Base-by-base conservation (phyloP, 2,797 vertebrate genomes). In the Crocidura indochinensis region DNA sequence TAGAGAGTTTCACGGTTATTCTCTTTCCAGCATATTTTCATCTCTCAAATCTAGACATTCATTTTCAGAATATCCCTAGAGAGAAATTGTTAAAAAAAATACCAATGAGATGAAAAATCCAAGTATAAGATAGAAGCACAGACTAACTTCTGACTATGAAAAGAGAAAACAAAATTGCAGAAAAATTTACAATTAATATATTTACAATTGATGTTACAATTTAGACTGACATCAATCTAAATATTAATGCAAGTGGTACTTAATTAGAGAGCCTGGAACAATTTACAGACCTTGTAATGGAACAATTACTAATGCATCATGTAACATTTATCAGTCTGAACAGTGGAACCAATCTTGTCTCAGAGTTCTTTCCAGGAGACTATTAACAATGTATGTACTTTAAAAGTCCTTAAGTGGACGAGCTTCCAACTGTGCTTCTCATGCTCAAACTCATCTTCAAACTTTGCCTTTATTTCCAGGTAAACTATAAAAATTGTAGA, bases 11-110 rank as follows among this genome's bases (percentile, higher is more conserved):
- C 14, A 17, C 31, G 51, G 68, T 67, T 88, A 67, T 65, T 77
- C 51, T 56, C 10, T 46, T 80, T 27, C 44, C 44, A 72, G 44
- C n/a, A 29, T 24, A 68, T 79, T 56, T 44, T 87, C 49, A 91
- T 7, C 24, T 72, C 24, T 81, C 31, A 31, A 68, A 46, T 82
- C 56, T 17, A 94, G 44, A 91, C 88, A 64, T 75, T 91, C 53
- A 53, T 15, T 84, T 82, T 94, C 74, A 84, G 92, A 87, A 76
- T 31, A 17, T 88, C 19, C 47, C 44, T 12, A 75, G n/a, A 88
- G 29, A 26, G 47, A 76, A 93, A 78, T 0, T 86, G 15, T 71
- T 85, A 19, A 64, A 73, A 88, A 94, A 60, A 9, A 71, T 11
- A 8, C 74, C 22, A 79, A 77, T 49, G 4, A 69, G 49, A 79